Conservation (phyloP, 1,140 invertebrate genomes). For the Lutraria rhynchaena region DNA sequence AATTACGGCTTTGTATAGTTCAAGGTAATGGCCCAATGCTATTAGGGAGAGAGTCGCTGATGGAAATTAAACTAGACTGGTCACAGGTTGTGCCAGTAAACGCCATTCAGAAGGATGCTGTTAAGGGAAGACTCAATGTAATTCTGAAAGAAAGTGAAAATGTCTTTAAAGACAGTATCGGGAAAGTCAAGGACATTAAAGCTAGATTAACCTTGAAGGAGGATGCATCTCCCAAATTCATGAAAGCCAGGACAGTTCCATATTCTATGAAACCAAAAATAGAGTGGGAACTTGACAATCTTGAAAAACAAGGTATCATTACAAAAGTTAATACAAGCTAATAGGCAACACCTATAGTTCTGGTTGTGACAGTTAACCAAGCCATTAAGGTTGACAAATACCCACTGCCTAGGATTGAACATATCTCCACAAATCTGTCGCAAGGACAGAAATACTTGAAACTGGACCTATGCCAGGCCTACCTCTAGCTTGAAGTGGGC, state of each 20-base stretch:
- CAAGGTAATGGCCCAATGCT: no score
- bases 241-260: slow-evolving; percentile 72
- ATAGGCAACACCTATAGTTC: slow-evolving; percentile 81
- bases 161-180: no score
- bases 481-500: slow-evolving; percentile 64
- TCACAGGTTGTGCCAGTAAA: no score
- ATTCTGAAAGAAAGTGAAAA: no score
- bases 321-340: slow-evolving; percentile 59
- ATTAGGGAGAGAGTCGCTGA: no score
- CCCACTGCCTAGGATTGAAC: slow-evolving; percentile 75
- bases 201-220: slow-evolving; percentile 46
- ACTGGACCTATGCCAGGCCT: slow-evolving; percentile 63
- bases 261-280: slow-evolving; percentile 75
- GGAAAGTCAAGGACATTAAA: slow-evolving; percentile 42
- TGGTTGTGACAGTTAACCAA: slow-evolving; percentile 69
- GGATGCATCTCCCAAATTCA: slow-evolving; percentile 42
- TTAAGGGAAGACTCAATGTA: no score
- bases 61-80: no score
- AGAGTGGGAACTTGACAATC: slow-evolving; percentile 45
- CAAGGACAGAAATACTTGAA: slow-evolving; percentile 67
- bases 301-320: slow-evolving; percentile 61
- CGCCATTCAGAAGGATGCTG: no score
- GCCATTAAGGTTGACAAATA: slow-evolving; percentile 32
- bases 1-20: no score
- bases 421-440: slow-evolving; percentile 39